Percentiles rank a stretch among this genome's conserved stretches.
These are phyloP conservation scores for Gastrophryne carolinensis DNA, from an alignment of 2,797 vertebrate species.

Conservation along the genomic window DNA sequence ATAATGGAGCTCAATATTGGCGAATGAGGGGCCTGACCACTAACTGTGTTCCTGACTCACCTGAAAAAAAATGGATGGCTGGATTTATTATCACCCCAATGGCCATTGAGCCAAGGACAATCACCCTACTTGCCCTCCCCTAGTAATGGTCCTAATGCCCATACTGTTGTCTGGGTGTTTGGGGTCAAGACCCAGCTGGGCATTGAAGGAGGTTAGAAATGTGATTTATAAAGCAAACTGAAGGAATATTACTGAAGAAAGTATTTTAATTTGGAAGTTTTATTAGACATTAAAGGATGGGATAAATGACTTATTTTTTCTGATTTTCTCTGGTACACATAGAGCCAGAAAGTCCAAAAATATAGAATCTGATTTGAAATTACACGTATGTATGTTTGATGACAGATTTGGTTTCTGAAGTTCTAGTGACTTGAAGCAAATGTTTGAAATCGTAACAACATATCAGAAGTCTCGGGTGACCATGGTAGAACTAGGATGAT, in stretches of 20 bases:
- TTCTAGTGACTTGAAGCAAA: constrained; percentile 62
- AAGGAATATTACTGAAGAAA: not conserved
- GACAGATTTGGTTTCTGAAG: constrained; percentile 60
- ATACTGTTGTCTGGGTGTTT: too few species aligned
- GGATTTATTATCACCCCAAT: too few species aligned
- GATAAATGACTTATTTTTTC: constrained; percentile 6
- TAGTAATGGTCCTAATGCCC: too few species aligned
- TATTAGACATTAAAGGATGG: not conserved
- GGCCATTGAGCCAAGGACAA: too few species aligned
- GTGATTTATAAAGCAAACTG: too few species aligned
- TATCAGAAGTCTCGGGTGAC: constrained; percentile 73
- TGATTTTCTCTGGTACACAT: constrained; percentile 7
- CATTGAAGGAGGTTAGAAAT: too few species aligned
- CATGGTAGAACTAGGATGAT: constrained; percentile 54
- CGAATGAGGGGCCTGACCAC: too few species aligned
- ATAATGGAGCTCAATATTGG: too few species aligned
- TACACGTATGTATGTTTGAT: constrained; percentile 52
- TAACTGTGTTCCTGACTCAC: too few species aligned
- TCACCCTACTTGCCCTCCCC: too few species aligned
- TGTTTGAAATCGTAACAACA: constrained; percentile 65
- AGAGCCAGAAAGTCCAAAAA: constrained; percentile 22
- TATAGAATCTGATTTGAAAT: constrained; percentile 44
- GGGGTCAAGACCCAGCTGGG: too few species aligned
- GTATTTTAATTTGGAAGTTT: not conserved
- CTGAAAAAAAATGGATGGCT: too few species aligned